Evolutionary conservation across 2,797 vertebrate genomes (phyloP).

Genomic region (Onychomys arenicola): DNA sequence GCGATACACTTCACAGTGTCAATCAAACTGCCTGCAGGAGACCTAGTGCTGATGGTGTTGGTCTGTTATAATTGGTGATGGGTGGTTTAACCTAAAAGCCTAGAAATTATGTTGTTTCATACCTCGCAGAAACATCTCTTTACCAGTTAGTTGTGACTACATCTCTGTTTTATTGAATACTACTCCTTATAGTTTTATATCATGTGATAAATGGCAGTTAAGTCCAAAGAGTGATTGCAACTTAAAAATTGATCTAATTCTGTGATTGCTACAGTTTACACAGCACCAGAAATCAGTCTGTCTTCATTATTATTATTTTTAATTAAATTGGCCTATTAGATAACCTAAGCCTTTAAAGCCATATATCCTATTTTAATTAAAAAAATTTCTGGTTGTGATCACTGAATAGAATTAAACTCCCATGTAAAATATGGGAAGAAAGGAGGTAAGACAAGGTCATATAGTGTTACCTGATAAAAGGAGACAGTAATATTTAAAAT

Average conservation of each 20-base stretch:
- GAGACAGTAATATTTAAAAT: conserved; percentile 93
- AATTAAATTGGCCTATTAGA: conserved; percentile 88
- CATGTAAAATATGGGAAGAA: conserved; percentile 91
- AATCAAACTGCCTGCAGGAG: conserved; percentile 61
- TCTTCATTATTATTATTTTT: conserved; percentile 79
- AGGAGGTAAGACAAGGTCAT: conserved; percentile 89
- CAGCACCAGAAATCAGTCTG: conserved; percentile 71
- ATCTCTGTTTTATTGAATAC: conserved; percentile 45
- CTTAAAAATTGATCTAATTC: conserved; percentile 78
- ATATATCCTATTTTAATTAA: conserved; percentile 90
- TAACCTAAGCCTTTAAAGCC: conserved; percentile 88
- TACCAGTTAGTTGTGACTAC: conserved; percentile 32
- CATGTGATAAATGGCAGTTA: conserved; percentile 58
- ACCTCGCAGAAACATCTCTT: conserved; percentile 31
- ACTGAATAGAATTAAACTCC: conserved; percentile 89
- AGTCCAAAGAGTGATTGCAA: conserved; percentile 27
- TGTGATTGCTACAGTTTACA: conserved; percentile 77
- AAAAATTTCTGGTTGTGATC: conserved; percentile 89
- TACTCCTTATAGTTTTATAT: conserved; percentile 15
- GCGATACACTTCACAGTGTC: background rate
- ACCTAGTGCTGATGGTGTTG: background rate
- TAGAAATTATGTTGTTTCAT: background rate
- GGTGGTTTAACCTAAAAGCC: conserved; percentile 58
- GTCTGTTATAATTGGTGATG: background rate
- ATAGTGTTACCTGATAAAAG: conserved; percentile 93